phyloP scores from a whole-genome alignment of 2,888 invertebrate species.

The Dolomedes plantarius region DNA sequence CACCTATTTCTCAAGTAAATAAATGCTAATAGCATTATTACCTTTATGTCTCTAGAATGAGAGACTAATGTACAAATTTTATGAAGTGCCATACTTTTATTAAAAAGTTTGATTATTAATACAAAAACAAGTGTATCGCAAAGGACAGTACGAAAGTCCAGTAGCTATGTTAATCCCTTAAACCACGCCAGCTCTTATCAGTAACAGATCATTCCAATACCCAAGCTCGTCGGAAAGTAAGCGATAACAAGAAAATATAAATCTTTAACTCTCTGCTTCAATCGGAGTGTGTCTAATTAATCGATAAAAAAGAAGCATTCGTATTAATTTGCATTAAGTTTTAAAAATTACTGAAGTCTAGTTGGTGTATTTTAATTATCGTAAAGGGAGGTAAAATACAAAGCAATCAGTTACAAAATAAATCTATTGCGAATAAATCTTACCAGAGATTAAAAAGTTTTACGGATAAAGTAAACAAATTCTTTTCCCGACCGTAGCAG shows the following conservation, averaged over 20 bases:
- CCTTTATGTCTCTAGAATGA: constrained; percentile 25
- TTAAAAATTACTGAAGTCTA: too few species aligned
- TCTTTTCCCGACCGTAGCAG: neutral
- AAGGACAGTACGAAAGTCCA: neutral
- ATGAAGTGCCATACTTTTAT: constrained; percentile 40
- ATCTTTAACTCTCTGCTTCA: neutral
- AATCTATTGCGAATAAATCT: too few species aligned
- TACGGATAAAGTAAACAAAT: too few species aligned
- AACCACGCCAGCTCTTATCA: constrained; percentile 66
- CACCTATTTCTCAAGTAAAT: neutral
- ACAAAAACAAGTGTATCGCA: neutral
- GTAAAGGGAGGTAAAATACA: too few species aligned
- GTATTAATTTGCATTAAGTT: too few species aligned
- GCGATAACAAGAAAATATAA: neutral
- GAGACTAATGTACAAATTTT: constrained; percentile 30
- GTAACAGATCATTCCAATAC: constrained; percentile 39
- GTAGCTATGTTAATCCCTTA: neutral
- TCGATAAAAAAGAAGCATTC: too few species aligned
- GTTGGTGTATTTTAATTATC: too few species aligned
- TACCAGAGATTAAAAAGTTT: too few species aligned
- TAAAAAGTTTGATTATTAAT: neutral
- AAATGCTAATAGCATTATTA: constrained; percentile 5
- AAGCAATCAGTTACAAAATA: too few species aligned
- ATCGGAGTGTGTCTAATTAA: neutral
- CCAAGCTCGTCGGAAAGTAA: constrained; percentile 10